Evolutionary conservation across 2,797 vertebrate genomes (phyloP).

Genomic region (Diplodus sargus): DNA sequence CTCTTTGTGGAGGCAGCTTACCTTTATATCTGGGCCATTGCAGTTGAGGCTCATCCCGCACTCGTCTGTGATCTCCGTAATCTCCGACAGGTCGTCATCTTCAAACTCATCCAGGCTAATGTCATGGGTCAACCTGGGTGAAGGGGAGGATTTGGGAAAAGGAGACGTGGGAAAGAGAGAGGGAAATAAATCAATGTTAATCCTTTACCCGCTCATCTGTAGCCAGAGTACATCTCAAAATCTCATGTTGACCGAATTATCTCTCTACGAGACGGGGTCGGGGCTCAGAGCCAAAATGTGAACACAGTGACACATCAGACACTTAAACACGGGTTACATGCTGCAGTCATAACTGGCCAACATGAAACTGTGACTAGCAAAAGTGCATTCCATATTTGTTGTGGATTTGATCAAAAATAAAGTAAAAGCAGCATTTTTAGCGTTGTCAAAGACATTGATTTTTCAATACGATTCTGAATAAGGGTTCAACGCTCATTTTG

Average conservation of each 20-base stretch:
- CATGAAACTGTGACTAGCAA: not conserved
- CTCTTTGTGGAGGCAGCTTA: conserved; percentile 63
- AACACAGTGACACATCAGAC: not conserved
- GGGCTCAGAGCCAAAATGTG: not conserved
- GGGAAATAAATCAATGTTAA: conserved; percentile 20
- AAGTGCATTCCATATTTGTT: not conserved
- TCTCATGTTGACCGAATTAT: conserved; percentile 27
- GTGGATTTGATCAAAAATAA: too few relatives aligned
- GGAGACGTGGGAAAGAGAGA: not conserved
- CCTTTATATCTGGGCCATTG: conserved; percentile 90
- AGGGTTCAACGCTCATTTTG: too few relatives aligned
- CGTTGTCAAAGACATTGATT: too few relatives aligned
- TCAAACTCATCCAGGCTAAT: conserved; percentile 98
- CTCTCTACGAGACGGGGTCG: not conserved
- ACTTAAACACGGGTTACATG: not conserved
- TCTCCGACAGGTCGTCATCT: conserved; percentile 98
- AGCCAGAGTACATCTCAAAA: conserved; percentile 29
- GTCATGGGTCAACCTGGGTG: conserved; percentile 95
- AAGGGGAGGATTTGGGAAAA: conserved; percentile 21
- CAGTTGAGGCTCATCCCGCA: conserved; percentile 94
- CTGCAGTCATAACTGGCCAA: not conserved
- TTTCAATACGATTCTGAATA: too few relatives aligned
- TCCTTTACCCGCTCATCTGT: conserved; percentile 14
- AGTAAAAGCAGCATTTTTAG: too few relatives aligned
- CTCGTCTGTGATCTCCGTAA: conserved; percentile 94